Base-by-base conservation (phyloP, 2,888 invertebrate genomes). In the Patella ulyssiponensis region DNA sequence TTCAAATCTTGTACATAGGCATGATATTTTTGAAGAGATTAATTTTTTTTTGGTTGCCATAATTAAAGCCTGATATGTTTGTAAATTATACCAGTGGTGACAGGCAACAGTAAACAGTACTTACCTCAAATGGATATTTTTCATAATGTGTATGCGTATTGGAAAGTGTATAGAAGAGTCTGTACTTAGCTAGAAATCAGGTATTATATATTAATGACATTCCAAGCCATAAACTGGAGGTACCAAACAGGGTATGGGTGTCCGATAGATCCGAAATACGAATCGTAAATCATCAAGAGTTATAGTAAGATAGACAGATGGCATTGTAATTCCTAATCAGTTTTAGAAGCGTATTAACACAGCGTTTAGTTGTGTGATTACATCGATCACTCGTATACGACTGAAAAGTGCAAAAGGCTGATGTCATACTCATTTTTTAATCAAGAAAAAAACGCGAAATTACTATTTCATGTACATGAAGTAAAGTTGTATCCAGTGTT, bases 21-120 rank as follows among this genome's bases (percentile, higher is more conserved):
- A 64, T 23, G 23, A 64, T 11, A 23, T 23, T 64, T 64, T 64
- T 64, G 14, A 64, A 64, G 64, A 64, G 14, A 64, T 64, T 20
- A 64, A 23, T 64, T 64, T 64, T 64, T 64, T 64, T 64, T 64
- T 64, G 64, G 64, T 64, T 64, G 64, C 64, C 64, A 64, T 64
- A 64, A 64, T 64, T 23, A 64, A 64, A 64, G 64, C 64, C 64
- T 64, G 64, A 64, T 20, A 64, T 64, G 64, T 64, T 23, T 64
- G 64, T 64, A 64, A 64, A 64, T 64, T 64, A 64, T 64, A 23
- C 23, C 14, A 64, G 44, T 44, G 44, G 44, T 44, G 20, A 64
- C 23, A 64, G 23, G 14, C 64, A 64, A 64, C 64, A 64, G 64
- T 20, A 20, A 64, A 64, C 20, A 64, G 64, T 64, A 64, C 64